phyloP scores from a whole-genome alignment of 1,140 invertebrate genomes.

The Sycobia sp. region DNA sequence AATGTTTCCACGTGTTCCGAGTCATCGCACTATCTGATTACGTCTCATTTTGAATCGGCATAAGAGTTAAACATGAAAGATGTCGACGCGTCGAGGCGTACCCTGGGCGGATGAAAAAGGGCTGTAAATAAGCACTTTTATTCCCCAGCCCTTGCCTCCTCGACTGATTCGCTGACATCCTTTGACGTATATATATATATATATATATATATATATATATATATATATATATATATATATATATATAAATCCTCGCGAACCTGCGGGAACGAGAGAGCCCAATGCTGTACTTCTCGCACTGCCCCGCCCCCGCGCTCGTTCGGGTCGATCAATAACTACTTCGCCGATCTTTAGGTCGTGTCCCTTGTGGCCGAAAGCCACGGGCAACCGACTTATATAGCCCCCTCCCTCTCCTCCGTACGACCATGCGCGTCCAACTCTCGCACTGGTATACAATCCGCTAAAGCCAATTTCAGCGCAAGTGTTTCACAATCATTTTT shows the following conservation, averaged over 20 bases:
- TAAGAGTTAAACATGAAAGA: slow-evolving; percentile 26
- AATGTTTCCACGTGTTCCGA: slow-evolving; percentile 24
- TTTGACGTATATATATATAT: no score
- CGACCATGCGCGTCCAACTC: slow-evolving; percentile 44
- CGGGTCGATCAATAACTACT: slow-evolving; percentile 59
- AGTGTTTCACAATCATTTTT: slow-evolving; percentile 60
- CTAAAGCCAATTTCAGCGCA: slow-evolving; percentile 60
- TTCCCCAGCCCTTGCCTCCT: no score
- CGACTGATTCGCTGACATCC: no score
- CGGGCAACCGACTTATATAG: slow-evolving; percentile 1
- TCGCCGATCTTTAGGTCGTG: slow-evolving; percentile 27
- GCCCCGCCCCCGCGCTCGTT: slow-evolving; percentile 21
- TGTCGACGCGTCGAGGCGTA: slow-evolving; percentile 2
- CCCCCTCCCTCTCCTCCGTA: background rate
- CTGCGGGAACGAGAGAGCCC: no score
- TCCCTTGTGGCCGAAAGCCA: slow-evolving; percentile 22
- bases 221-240: no score
- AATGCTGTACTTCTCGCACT: no score
- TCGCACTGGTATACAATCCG: slow-evolving; percentile 56
- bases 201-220: no score
- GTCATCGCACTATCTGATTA: slow-evolving; percentile 21
- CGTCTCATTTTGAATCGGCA: slow-evolving; percentile 17
- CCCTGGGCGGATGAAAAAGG: background rate
- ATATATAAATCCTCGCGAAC: no score
- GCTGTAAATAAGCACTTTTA: slow-evolving; percentile 24